phyloP scores from a whole-genome alignment of 2,888 invertebrate species.

The Microdon myrmicae region DNA sequence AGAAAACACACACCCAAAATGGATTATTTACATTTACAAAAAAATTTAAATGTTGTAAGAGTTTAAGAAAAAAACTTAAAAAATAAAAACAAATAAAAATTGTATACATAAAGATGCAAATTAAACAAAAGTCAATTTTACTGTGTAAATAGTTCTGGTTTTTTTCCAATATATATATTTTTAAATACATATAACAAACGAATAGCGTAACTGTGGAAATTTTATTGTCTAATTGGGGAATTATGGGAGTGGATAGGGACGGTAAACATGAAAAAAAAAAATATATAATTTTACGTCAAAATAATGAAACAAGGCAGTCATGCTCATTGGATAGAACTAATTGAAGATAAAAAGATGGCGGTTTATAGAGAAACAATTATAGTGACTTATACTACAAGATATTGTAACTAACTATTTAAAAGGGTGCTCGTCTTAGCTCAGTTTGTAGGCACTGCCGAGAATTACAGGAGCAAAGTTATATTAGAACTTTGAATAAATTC shows the following conservation, averaged over 20 bases:
- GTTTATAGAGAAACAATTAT: no score
- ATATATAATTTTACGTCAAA: background rate
- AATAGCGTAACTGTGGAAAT: background rate
- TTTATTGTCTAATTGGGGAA: background rate
- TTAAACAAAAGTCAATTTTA: conserved; percentile 18
- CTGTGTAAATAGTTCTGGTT: conserved; percentile 5
- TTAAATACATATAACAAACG: conserved; percentile 42
- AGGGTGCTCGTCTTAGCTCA: no score
- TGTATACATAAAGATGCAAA: conserved; percentile 46
- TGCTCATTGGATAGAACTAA: conserved; percentile 17
- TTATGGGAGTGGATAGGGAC: background rate
- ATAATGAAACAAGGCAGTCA: conserved; percentile 7
- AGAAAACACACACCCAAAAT: conserved; percentile 68
- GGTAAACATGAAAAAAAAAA: conserved; percentile 7
- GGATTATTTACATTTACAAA: conserved; percentile 68
- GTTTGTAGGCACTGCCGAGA: no score
- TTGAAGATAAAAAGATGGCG: no score
- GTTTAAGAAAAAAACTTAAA: conserved; percentile 52
- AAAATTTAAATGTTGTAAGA: conserved; percentile 57
- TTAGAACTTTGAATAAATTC: no score
- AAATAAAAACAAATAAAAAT: conserved; percentile 40
- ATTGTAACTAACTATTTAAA: no score
- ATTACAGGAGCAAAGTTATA: no score
- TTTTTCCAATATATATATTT: conserved; percentile 6
- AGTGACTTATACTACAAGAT: no score